phyloP scores from a whole-genome alignment of 2,113 vertebrate genomes.

The Carlito syrichta region DNA sequence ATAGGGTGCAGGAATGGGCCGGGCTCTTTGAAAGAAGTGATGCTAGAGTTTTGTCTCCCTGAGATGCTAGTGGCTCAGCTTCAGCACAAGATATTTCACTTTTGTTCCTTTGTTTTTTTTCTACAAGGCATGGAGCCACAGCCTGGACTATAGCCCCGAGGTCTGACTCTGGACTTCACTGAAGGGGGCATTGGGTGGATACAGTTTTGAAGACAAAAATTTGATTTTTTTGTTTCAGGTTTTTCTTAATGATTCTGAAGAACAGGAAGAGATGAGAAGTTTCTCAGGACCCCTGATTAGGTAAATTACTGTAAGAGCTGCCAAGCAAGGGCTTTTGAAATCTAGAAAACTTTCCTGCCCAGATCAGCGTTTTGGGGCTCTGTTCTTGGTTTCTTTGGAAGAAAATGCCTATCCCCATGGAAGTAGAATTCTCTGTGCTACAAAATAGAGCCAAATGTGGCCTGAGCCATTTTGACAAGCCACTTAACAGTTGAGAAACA shows the following conservation, averaged over 20 bases:
- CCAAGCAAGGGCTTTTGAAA: neutral
- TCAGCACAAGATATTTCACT: neutral
- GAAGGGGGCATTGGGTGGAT: neutral
- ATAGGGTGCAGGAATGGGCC: neutral
- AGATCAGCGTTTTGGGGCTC: neutral
- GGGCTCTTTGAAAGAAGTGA: neutral
- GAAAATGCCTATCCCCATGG: neutral
- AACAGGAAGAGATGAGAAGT: conserved; percentile 87
- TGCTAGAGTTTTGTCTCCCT: neutral
- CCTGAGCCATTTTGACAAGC: neutral
- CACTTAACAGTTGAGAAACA: neutral
- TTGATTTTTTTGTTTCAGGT: conserved; percentile 78
- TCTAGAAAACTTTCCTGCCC: neutral
- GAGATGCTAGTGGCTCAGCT: neutral
- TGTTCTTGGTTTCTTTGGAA: conserved; percentile 5
- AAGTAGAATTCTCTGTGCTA: neutral
- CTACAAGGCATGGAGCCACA: neutral
- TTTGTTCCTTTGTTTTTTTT: neutral
- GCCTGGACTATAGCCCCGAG: neutral
- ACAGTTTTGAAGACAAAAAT: neutral
- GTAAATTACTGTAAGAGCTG: conserved; percentile 72
- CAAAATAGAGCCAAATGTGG: neutral
- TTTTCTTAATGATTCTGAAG: conserved; percentile 85
- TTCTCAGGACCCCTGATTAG: conserved; percentile 92
- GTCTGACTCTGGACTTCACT: neutral